Base-by-base conservation (phyloP, 2,113 vertebrate species). In the Baryphthengus martii region DNA sequence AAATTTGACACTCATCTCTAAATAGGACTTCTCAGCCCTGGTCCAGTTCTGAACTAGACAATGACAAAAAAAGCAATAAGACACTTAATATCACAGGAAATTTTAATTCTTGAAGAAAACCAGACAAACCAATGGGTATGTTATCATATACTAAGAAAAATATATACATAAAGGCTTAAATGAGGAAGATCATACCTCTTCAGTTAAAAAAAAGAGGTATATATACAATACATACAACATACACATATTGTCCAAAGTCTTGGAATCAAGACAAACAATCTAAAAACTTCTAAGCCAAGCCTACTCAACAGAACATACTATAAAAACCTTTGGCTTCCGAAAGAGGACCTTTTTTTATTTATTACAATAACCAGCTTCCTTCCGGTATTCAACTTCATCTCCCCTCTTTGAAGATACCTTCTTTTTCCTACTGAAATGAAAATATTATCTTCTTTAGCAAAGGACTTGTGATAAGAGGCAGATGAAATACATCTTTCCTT, bases 71-170 rank as follows among this genome's bases (percentile, higher is more conserved):
- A 67, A 3, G 7, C 10, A 19, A 12, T 8, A 78, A 53, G 12
- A 68, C 1, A 3, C 16, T 52, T 86, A 90, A 65, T 20, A 59
- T 20, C 12, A 50, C 5, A 7, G 42, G 15, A 31, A 79, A 70
- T 80, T 55, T 70, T 39, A 85, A 62, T 79, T 73, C 16, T 42
- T 52, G 24, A 3, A 25, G 28, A 61, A 68, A 53, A 16, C 3
- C 0, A n/a, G n/a, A 1, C 13, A 33, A 31, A 3, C 17, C 9
- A 53, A 47, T 25, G 35, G 7, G 6, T 5, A 28, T 47, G 13
- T 49, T 71, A 50, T 40, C 10, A 47, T 47, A 40, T 26, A 53
- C 58, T 58, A 71, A n/a, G 37, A 83, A 55, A 20, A 70, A 79
- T 40, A 76, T 25, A 39, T 21, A 56, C 13, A 49, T 49, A 62